Conservation (phyloP, 1,140 invertebrate genomes). For the Dolichoris vasculosae region DNA sequence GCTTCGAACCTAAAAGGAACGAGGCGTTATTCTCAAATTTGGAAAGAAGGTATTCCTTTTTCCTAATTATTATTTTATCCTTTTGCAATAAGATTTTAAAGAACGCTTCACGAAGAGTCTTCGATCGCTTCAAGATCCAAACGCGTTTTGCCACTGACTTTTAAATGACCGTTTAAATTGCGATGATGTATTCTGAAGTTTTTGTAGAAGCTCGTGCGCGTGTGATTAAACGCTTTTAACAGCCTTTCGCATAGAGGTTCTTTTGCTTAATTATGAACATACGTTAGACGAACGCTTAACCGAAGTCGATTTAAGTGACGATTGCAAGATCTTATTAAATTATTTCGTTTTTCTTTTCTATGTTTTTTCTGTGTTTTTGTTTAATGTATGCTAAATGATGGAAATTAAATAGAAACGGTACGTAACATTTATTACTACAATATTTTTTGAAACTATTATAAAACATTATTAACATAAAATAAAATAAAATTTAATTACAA, state of each 20-base stretch:
- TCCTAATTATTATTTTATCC: not conserved
- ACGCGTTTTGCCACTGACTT: not conserved
- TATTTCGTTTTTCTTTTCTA: not conserved
- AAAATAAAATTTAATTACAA: too few species aligned
- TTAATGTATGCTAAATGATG: not conserved
- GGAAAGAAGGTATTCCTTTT: not conserved
- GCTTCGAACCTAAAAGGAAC: not conserved
- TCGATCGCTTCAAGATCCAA: not conserved
- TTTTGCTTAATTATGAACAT: conserved; percentile 4
- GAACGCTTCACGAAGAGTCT: not conserved
- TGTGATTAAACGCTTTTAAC: conserved; percentile 6
- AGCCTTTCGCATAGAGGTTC: not conserved
- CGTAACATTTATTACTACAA: too few species aligned
- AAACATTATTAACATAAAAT: too few species aligned
- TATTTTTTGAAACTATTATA: too few species aligned
- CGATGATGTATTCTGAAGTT: conserved; percentile 31
- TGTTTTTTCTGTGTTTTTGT: not conserved
- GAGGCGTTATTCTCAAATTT: not conserved
- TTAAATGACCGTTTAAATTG: conserved; percentile 46
- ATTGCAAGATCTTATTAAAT: conserved; percentile 8
- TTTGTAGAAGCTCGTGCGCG: not conserved
- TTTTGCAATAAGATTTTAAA: not conserved
- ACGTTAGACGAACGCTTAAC: not conserved
- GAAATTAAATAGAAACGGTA: not conserved
- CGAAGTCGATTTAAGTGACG: not conserved